phyloP scores from a whole-genome alignment of 23 tunicate species.

The Halocynthia aurantium region DNA sequence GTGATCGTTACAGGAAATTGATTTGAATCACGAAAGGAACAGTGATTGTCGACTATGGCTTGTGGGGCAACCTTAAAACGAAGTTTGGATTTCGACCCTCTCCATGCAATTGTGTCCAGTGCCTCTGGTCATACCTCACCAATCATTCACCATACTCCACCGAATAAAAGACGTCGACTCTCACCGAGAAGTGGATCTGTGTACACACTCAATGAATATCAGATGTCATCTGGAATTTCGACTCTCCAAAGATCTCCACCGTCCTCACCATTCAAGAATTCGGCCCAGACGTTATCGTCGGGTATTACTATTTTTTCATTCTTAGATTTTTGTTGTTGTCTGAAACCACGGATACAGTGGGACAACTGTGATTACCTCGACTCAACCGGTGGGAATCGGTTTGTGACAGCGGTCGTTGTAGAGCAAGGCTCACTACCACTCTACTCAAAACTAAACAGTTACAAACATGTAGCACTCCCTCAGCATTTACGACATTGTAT shows the following conservation, averaged over 20 bases:
- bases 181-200: conserved; percentile 50
- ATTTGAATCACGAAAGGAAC: too few species aligned
- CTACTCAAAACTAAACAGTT: too few species aligned
- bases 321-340: too few species aligned
- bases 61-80: conserved; percentile 65
- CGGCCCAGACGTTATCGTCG: conserved; percentile 29
- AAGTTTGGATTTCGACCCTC: conserved; percentile 57
- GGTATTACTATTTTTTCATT: neutral
- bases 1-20: too few species aligned
- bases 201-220: conserved; percentile 19
- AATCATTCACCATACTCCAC: conserved; percentile 24
- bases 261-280: conserved; percentile 26
- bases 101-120: conserved; percentile 24
- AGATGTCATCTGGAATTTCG: conserved; percentile 27
- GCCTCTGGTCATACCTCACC: conserved; percentile 28
- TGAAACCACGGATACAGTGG: too few species aligned
- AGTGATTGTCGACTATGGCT: conserved; percentile 25
- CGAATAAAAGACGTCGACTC: conserved; percentile 31
- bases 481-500: too few species aligned
- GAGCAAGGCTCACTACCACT: too few species aligned
- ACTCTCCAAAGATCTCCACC: conserved; percentile 27
- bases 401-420: too few species aligned
- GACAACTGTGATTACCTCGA: too few species aligned
- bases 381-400: too few species aligned
- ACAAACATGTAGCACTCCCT: too few species aligned